A percentile compares a stretch with the other conserved stretches of the same genome.
Evolutionary conservation across 2,888 invertebrate genomes (phyloP).

Genomic region (Ferdinandea cuprea): DNA sequence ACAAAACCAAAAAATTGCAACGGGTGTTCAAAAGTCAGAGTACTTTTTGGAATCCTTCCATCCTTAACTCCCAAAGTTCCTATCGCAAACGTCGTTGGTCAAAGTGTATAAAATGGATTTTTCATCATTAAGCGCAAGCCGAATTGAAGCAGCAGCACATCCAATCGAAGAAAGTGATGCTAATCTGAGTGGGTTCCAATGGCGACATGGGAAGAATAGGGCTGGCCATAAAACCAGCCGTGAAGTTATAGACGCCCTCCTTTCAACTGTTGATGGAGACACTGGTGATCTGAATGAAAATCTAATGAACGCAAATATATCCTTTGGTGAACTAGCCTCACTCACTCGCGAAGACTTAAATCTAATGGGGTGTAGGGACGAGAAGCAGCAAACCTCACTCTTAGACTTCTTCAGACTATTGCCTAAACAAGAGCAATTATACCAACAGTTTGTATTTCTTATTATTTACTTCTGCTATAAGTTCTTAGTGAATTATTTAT

Average conservation of each 20-base stretch:
- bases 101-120: conserved; percentile 42
- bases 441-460: conserved; percentile 75
- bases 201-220: not conserved
- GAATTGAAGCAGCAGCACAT: conserved; percentile 30
- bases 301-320: conserved; percentile 78
- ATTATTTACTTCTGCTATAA: not conserved
- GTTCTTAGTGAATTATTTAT: not conserved
- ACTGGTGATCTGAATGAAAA: conserved; percentile 75
- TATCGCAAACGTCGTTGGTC: too few species aligned
- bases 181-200: conserved; percentile 30
- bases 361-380: conserved; percentile 78
- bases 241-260: conserved; percentile 56
- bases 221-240: conserved; percentile 7
- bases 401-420: conserved; percentile 77
- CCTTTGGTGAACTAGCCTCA: conserved; percentile 79
- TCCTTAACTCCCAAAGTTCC: too few species aligned
- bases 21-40: too few species aligned
- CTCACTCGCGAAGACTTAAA: conserved; percentile 78
- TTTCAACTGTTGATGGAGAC: conserved; percentile 43
- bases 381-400: conserved; percentile 77
- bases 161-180: conserved; percentile 20
- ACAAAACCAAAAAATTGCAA: too few species aligned
- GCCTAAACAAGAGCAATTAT: conserved; percentile 80
- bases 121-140: conserved; percentile 47
- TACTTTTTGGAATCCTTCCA: too few species aligned